Evolutionary conservation across 1,140 invertebrate genomes (phyloP).

Genomic region (Drosophila pachea): DNA sequence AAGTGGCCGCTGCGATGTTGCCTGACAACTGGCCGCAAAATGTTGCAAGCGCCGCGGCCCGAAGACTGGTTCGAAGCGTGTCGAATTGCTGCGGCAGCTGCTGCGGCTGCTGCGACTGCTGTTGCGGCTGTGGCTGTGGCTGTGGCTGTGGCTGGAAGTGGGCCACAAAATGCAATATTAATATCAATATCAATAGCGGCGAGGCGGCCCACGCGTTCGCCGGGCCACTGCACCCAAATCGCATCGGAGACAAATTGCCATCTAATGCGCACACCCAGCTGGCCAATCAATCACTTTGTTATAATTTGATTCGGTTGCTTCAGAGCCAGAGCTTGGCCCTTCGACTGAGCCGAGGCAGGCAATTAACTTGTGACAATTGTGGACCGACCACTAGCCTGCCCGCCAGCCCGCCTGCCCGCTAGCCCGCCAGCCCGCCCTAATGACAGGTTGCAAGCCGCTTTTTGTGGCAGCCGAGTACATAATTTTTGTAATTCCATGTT

Average conservation of each 20-base stretch:
- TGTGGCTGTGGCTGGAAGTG: conserved; percentile 17
- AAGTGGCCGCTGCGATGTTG: conserved; percentile 29
- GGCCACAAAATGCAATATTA: conserved; percentile 41
- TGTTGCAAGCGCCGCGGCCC: conserved; percentile 57
- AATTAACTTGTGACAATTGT: conserved; percentile 48
- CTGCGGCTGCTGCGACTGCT: neutral
- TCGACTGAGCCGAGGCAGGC: conserved; percentile 14
- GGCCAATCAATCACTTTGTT: conserved; percentile 60
- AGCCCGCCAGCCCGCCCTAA: conserved; percentile 51
- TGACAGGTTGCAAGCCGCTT: conserved; percentile 46
- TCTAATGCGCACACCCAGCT: conserved; percentile 28
- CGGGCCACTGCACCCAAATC: conserved; percentile 44
- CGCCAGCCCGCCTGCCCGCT: neutral
- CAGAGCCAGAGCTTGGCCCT: conserved; percentile 25
- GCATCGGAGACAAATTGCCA: conserved; percentile 42
- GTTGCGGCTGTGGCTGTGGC: neutral
- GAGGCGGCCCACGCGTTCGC: conserved; percentile 25
- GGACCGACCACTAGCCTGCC: conserved; percentile 13
- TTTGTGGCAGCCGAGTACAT: conserved; percentile 30
- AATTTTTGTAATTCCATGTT: conserved; percentile 70
- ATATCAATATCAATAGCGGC: conserved; percentile 37
- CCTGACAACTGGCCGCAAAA: conserved; percentile 30
- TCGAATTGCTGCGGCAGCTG: conserved; percentile 56
- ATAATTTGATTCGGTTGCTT: conserved; percentile 48
- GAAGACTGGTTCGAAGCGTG: conserved; percentile 63